These are phyloP conservation scores for Euplexia lucipara DNA, from an alignment of 2,888 invertebrate genomes.

Conservation along the genomic window DNA sequence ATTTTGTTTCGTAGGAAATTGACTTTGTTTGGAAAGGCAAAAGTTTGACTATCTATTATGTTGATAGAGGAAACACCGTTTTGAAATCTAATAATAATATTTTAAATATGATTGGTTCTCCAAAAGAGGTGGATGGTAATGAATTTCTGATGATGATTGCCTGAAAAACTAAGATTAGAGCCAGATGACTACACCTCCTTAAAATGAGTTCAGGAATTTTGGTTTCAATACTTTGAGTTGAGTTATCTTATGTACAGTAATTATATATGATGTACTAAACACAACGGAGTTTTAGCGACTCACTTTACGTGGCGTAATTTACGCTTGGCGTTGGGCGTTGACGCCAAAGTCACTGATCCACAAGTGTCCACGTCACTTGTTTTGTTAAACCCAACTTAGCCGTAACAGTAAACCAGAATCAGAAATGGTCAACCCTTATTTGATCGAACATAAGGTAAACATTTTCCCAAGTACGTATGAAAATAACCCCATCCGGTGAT, in stretches of 20 bases:
- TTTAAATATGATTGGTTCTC: neutral
- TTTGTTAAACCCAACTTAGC: neutral
- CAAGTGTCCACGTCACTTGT: too few species aligned
- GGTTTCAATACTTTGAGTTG: too few species aligned
- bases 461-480: slow-evolving; percentile 62
- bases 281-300: too few species aligned
- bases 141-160: too few species aligned
- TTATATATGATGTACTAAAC: too few species aligned
- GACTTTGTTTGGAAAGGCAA: slow-evolving; percentile 27
- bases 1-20: slow-evolving; percentile 25
- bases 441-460: slow-evolving; percentile 18
- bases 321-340: too few species aligned
- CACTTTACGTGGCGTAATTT: neutral
- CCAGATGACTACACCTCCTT: neutral
- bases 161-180: too few species aligned
- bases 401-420: slow-evolving; percentile 14
- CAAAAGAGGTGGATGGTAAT: neutral
- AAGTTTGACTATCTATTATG: slow-evolving; percentile 13
- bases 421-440: slow-evolving; percentile 11
- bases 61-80: slow-evolving; percentile 4
- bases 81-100: neutral
- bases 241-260: too few species aligned
- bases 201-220: neutral
- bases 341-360: neutral
- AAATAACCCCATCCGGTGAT: slow-evolving; percentile 71